A percentile compares a stretch with the other conserved stretches of the same genome.
These are phyloP conservation scores for Sandelia bainsii DNA, from an alignment of 2,797 vertebrate genomes.

Conservation along the genomic window DNA sequence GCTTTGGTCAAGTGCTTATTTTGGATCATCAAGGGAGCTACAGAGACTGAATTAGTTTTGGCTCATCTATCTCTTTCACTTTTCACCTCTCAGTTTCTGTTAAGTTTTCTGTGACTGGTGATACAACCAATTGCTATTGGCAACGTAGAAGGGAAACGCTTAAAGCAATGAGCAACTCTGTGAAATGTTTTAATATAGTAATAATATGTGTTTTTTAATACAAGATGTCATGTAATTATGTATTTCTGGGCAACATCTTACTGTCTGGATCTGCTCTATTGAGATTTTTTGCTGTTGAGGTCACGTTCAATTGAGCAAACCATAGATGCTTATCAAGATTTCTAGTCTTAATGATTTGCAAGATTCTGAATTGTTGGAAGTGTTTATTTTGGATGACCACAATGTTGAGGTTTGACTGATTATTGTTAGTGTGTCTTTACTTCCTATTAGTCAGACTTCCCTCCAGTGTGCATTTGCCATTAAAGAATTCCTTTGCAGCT, in stretches of 20 bases:
- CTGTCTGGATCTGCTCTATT: slow-evolving; percentile 22
- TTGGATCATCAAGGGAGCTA: slow-evolving; percentile 69
- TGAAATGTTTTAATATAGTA: not conserved
- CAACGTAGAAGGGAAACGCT: slow-evolving; percentile 35
- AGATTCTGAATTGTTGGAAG: slow-evolving; percentile 19
- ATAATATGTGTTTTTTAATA: slow-evolving; percentile 12
- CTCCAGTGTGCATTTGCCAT: not conserved
- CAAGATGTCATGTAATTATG: slow-evolving; percentile 16
- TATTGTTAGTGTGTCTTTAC: slow-evolving; percentile 20
- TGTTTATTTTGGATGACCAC: slow-evolving; percentile 26
- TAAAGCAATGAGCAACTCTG: slow-evolving; percentile 32
- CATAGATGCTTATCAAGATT: slow-evolving; percentile 43
- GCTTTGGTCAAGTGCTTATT: slow-evolving; percentile 81
- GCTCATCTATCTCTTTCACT: slow-evolving; percentile 71
- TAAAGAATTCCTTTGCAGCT: slow-evolving; percentile 32
- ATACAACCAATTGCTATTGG: slow-evolving; percentile 46
- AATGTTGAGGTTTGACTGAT: slow-evolving; percentile 26
- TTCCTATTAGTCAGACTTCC: slow-evolving; percentile 29
- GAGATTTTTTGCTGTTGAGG: slow-evolving; percentile 19
- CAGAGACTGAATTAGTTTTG: slow-evolving; percentile 65
- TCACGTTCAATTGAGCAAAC: slow-evolving; percentile 43
- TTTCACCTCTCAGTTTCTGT: slow-evolving; percentile 53
- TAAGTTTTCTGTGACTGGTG: slow-evolving; percentile 29
- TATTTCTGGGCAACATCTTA: slow-evolving; percentile 24
- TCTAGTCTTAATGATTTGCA: slow-evolving; percentile 26